phyloP scores from a whole-genome alignment of 2,113 vertebrate genomes.

The Atractosteus spatula region DNA sequence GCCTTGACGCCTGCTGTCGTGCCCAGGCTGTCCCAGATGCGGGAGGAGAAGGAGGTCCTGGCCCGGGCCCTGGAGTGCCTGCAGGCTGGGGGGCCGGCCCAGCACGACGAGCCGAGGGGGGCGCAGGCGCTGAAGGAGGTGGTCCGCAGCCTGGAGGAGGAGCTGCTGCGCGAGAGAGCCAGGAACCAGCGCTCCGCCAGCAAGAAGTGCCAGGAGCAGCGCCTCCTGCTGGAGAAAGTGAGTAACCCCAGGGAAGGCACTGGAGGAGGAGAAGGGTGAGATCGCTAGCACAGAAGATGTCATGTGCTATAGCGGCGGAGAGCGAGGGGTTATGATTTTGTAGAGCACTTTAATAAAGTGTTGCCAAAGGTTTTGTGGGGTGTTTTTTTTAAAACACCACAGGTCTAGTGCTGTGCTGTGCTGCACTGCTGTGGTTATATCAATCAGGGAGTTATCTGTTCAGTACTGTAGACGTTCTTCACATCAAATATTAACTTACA shows the following conservation, averaged over 20 bases:
- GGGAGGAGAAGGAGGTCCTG: slow-evolving; percentile 72
- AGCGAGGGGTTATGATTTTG: too few relatives aligned
- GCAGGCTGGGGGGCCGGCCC: slow-evolving; percentile 40
- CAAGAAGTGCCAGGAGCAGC: slow-evolving; percentile 74
- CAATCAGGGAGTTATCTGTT: too few relatives aligned
- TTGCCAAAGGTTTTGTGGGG: too few relatives aligned
- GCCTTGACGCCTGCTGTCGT: not conserved
- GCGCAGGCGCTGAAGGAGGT: slow-evolving; percentile 61
- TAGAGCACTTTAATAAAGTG: too few relatives aligned
- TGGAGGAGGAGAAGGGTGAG: too few relatives aligned
- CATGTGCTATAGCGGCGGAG: too few relatives aligned
- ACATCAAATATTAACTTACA: too few relatives aligned
- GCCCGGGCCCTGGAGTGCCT: slow-evolving; percentile 62
- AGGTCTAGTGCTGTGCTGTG: too few relatives aligned
- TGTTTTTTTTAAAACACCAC: too few relatives aligned
- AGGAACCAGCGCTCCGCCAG: slow-evolving; percentile 59
- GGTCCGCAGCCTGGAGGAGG: slow-evolving; percentile 71
- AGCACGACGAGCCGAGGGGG: slow-evolving; percentile 49
- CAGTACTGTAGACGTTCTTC: too few relatives aligned
- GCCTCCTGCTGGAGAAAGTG: slow-evolving; percentile 76
- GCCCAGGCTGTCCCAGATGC: slow-evolving; percentile 65
- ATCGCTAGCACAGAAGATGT: too few relatives aligned
- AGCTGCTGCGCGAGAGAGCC: slow-evolving; percentile 75
- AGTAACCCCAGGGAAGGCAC: not conserved
- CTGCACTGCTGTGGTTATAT: too few relatives aligned